Evolutionary conservation across 2,797 vertebrate genomes (phyloP).

Genomic region (Poeciliopsis infans): DNA sequence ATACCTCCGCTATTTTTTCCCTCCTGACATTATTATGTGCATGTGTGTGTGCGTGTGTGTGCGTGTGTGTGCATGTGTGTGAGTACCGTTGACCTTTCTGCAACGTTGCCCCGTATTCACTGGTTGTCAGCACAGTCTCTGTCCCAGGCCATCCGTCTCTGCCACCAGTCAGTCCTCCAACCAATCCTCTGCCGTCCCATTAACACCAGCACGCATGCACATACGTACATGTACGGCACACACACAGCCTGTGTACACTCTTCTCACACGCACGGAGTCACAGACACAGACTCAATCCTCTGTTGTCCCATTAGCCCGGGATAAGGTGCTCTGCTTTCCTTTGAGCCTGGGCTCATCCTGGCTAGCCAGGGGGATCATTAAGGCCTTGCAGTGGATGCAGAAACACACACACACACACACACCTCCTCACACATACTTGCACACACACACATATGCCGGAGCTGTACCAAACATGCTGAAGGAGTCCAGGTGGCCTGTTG

Average conservation of each 20-base stretch:
- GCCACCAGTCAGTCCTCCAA: conserved; percentile 93
- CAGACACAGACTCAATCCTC: conserved; percentile 65
- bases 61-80: conserved; percentile 26
- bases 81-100: conserved; percentile 92
- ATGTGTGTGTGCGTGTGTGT: conserved; percentile 29
- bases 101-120: conserved; percentile 92
- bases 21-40: conserved; percentile 63
- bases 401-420: conserved; percentile 29
- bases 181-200: conserved; percentile 92
- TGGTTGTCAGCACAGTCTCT: conserved; percentile 93
- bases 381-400: conserved; percentile 51
- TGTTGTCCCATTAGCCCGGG: conserved; percentile 81
- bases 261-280: conserved; percentile 21
- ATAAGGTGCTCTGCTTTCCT: conserved; percentile 77
- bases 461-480: conserved; percentile 61
- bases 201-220: conserved; percentile 68
- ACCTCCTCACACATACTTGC: conserved; percentile 20
- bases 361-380: conserved; percentile 84
- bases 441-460: conserved; percentile 30
- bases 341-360: conserved; percentile 65
- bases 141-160: conserved; percentile 93
- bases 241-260: conserved; percentile 9
- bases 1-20: conserved; percentile 60
- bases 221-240: conserved; percentile 30
- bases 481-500: conserved; percentile 87